phyloP scores from a whole-genome alignment of 2,113 vertebrate species.

The Rhinoderma darwinii region DNA sequence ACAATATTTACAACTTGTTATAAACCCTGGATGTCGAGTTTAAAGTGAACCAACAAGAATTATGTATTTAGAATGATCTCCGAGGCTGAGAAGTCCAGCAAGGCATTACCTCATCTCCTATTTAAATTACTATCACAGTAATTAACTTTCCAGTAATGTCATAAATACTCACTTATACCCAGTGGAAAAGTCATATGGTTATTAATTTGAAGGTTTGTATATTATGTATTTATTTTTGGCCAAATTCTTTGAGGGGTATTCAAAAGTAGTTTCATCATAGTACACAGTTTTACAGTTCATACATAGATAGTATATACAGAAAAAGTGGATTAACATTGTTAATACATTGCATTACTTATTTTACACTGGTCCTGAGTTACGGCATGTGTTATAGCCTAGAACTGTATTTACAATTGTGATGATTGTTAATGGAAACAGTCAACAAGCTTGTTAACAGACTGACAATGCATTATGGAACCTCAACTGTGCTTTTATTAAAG shows the following conservation, averaged over 20 bases:
- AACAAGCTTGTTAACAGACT: not conserved
- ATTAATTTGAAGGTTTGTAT: not conserved
- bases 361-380: not conserved
- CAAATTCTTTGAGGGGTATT: not conserved
- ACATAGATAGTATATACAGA: not conserved
- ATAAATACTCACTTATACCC: slow-evolving; percentile 22
- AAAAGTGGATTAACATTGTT: not conserved
- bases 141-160: slow-evolving; percentile 48
- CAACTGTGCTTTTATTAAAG: too few relatives aligned
- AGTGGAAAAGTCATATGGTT: not conserved
- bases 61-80: slow-evolving; percentile 22
- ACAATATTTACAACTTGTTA: slow-evolving; percentile 54
- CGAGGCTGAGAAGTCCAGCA: slow-evolving; percentile 24
- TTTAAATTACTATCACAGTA: slow-evolving; percentile 43
- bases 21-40: slow-evolving; percentile 11
- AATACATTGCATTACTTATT: not conserved
- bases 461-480: too few relatives aligned
- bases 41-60: slow-evolving; percentile 31
- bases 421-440: not conserved
- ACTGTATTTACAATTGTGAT: not conserved
- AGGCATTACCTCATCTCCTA: slow-evolving; percentile 50
- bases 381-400: not conserved
- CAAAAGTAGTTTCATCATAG: not conserved
- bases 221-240: not conserved
- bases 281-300: not conserved